Evolutionary conservation across 2,797 vertebrate genomes (phyloP), one percentile per base, ranked within the genome.

Genomic region (Acropternis orthonyx): DNA sequence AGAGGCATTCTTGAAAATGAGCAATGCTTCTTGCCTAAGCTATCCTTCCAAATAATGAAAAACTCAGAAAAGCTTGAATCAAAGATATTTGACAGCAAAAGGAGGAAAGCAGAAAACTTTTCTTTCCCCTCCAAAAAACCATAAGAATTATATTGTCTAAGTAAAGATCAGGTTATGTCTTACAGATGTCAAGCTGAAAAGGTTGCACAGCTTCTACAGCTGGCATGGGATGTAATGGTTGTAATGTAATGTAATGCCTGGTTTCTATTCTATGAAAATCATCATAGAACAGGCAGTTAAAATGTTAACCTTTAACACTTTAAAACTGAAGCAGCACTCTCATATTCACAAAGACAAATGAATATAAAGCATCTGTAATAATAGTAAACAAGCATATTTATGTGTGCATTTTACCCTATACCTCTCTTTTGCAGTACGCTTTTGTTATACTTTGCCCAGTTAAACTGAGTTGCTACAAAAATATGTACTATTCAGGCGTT

Each of bases 61-160:
- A 79, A 27, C 58, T 37, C 76, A 30, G 28, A 51, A 62, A 19
- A 88, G 49, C 4, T 6, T 2, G 8, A 23, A 68, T 32, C 39
- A 63, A 43, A 63, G 20, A 27, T 24, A 6, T 11, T 55, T 61
- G 56, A 36, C 3, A 68, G 22, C 20, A 77, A 67, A 76, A 66
- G 15, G 3, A 66, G 4, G 4, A 78, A 82, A 82, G 10, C 0
- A 62, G 7, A 68, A 37, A 69, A 21, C 0, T 27, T 51, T 51
- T 17, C 3, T 1, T 75, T 56, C 2, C 14, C 23, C 11, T 4
- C 1, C 2, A 2, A 0, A 52, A 52, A 52, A 20, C 6, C 2
- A 13, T 14, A 55, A 63, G 5, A 76, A 74, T 41, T 69, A 2
- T 5, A 16, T 41, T n/a, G 5, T 28, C 20, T 52, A 73, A 65